Conservation (phyloP, 2,888 invertebrate genomes). For the Aporophyla lueneburgensis region DNA sequence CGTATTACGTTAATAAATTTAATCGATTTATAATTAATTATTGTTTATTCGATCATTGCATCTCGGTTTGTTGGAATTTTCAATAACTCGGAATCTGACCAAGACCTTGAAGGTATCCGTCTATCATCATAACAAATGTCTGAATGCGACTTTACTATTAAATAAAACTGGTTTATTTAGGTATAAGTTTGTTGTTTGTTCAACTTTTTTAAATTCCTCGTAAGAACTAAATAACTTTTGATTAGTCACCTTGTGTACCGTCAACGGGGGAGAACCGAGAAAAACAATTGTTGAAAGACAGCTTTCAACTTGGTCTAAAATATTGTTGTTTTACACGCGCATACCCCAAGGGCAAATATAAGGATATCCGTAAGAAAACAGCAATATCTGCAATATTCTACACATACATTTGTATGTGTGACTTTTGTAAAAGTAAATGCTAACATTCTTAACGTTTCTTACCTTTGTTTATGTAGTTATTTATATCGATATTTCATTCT, state of each 20-base stretch:
- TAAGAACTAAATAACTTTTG: neutral
- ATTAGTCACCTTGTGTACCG: neutral
- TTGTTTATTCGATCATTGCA: neutral
- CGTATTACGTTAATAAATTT: slow-evolving; percentile 2
- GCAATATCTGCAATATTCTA: neutral
- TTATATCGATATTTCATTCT: neutral
- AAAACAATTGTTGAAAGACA: neutral
- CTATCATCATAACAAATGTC: slow-evolving; percentile 1
- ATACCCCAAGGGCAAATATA: slow-evolving; percentile 5
- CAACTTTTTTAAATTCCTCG: slow-evolving; percentile 33
- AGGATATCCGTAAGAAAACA: slow-evolving; percentile 21
- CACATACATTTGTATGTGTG: neutral
- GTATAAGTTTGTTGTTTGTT: neutral
- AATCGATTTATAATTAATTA: neutral
- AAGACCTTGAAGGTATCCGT: slow-evolving; percentile 41
- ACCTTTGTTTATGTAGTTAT: neutral
- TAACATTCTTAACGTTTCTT: neutral
- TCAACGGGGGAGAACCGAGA: slow-evolving; percentile 18
- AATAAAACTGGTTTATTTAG: slow-evolving; percentile 24
- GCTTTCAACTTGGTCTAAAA: neutral
- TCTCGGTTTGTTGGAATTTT: slow-evolving; percentile 46
- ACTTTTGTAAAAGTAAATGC: neutral
- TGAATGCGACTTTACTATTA: neutral
- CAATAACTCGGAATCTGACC: neutral
- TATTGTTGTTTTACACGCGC: neutral